These are phyloP conservation scores for Glyptemys insculpta DNA, from an alignment of 2,797 vertebrate genomes.

Conservation along the genomic window DNA sequence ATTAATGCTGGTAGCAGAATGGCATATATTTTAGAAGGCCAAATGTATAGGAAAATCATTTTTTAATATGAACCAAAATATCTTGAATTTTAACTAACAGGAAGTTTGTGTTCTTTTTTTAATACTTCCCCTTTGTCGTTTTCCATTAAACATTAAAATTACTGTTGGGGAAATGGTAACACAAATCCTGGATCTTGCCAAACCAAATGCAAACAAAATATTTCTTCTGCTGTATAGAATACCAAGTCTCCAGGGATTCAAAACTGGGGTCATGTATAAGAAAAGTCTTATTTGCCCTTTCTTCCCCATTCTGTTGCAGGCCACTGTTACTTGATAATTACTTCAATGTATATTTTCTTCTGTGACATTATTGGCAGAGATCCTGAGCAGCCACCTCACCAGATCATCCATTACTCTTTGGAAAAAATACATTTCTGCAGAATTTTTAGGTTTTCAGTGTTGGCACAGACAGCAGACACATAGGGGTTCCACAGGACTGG, in stretches of 20 bases:
- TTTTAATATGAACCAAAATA: constrained; percentile 51
- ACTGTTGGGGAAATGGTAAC: constrained; percentile 40
- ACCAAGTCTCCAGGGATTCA: background rate
- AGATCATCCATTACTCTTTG: background rate
- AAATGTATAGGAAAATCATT: constrained; percentile 72
- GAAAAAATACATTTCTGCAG: background rate
- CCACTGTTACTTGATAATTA: constrained; percentile 20
- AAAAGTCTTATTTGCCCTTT: background rate
- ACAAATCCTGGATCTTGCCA: constrained; percentile 37
- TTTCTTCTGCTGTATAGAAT: background rate
- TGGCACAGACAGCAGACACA: constrained; percentile 23
- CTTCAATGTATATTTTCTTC: background rate
- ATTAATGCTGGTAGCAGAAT: constrained; percentile 97
- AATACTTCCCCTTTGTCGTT: constrained; percentile 61
- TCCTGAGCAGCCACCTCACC: constrained; percentile 1
- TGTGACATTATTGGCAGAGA: background rate
- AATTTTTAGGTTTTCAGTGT: background rate
- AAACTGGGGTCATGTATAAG: constrained; percentile 5
- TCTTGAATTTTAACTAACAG: constrained; percentile 64
- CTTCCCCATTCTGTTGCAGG: background rate
- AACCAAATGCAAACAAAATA: background rate
- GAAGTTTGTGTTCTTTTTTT: constrained; percentile 36
- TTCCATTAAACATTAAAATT: constrained; percentile 71
- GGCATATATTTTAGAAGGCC: constrained; percentile 82
- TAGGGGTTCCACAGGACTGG: background rate